Percentiles rank a stretch among this genome's conserved stretches.
Conservation (phyloP, 2,888 invertebrate species). For the Drosophila neonasuta region DNA sequence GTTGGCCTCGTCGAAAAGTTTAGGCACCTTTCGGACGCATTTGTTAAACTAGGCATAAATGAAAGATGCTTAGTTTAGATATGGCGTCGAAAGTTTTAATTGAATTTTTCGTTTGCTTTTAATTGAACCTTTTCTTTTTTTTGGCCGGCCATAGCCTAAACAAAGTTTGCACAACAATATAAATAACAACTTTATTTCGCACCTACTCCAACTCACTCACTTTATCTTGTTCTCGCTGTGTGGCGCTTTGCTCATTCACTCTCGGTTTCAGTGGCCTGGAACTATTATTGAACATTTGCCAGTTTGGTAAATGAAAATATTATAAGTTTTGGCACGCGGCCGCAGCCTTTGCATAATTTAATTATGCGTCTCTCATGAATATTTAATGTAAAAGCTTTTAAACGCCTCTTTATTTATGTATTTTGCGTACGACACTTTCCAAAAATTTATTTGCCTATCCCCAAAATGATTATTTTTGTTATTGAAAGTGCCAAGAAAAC, state of each 20-base stretch:
- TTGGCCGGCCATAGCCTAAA: constrained; percentile 39
- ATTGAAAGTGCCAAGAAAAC: constrained; percentile 56
- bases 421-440: constrained; percentile 49
- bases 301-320: constrained; percentile 70
- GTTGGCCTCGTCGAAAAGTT: constrained; percentile 9
- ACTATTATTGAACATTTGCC: constrained; percentile 72
- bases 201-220: not conserved
- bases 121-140: constrained; percentile 35
- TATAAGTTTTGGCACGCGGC: constrained; percentile 72
- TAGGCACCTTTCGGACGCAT: constrained; percentile 35
- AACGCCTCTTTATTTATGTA: constrained; percentile 70
- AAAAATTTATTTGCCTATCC: constrained; percentile 40
- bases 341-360: constrained; percentile 69
- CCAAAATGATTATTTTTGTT: constrained; percentile 42
- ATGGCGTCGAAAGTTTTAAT: constrained; percentile 56
- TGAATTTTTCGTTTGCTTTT: constrained; percentile 58
- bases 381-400: constrained; percentile 68
- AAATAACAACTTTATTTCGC: constrained; percentile 48
- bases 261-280: constrained; percentile 22
- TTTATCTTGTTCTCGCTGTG: not conserved
- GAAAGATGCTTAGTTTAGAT: constrained; percentile 47
- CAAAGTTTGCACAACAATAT: constrained; percentile 41
- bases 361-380: constrained; percentile 67
- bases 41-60: constrained; percentile 42
- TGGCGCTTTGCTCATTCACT: not conserved